Percentiles rank a stretch among this genome's conserved stretches.
phyloP scores from a whole-genome alignment of 1,140 invertebrate genomes.

The Triops cancriformis region DNA sequence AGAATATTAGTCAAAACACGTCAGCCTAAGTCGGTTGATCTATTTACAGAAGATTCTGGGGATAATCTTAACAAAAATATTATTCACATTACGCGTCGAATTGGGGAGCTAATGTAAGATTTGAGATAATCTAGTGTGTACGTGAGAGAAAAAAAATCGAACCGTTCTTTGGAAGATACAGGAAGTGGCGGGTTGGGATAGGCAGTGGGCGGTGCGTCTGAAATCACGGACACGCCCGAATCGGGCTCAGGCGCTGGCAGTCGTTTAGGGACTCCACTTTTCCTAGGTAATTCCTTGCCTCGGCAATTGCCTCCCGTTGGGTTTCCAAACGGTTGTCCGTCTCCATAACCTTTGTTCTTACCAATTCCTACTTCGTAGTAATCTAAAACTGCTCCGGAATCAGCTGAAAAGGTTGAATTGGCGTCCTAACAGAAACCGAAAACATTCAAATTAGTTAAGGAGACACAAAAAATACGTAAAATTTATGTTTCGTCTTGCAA shows the following conservation, averaged over 20 bases:
- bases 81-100: too few species aligned
- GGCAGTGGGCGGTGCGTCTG: constrained; percentile 16
- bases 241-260: neutral
- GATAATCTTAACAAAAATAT: too few species aligned
- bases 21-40: too few species aligned
- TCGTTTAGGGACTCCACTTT: neutral
- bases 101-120: too few species aligned
- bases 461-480: constrained; percentile 15
- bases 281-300: neutral
- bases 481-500: constrained; percentile 21
- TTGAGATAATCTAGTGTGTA: too few species aligned
- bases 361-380: constrained; percentile 33
- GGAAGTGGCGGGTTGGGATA: constrained; percentile 17
- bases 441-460: constrained; percentile 25
- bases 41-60: too few species aligned
- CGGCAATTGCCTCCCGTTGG: neutral
- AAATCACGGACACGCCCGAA: constrained; percentile 14
- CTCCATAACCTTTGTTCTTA: constrained; percentile 2
- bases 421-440: constrained; percentile 36
- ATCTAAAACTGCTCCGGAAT: constrained; percentile 58
- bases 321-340: neutral
- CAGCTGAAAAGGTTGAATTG: constrained; percentile 53
- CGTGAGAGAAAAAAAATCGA: neutral
- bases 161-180: constrained; percentile 4
- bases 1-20: too few species aligned